Percentiles rank a stretch among this genome's conserved stretches.
phyloP scores from a whole-genome alignment of 2,888 invertebrate genomes.

The Andrena flavipes region DNA sequence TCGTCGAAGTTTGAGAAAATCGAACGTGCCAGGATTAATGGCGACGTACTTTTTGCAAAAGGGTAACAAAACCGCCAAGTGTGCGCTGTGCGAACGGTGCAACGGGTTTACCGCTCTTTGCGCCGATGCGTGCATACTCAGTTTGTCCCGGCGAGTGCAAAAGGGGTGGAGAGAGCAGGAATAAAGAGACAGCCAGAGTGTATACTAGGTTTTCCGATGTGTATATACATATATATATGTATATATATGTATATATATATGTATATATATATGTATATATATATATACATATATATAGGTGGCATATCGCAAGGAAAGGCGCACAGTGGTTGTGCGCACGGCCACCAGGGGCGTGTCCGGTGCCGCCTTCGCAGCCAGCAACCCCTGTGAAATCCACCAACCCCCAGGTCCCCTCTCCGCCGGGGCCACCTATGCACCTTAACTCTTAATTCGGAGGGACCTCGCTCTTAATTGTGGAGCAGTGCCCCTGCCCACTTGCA shows the following conservation, averaged over 20 bases:
- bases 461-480: conserved; percentile 79
- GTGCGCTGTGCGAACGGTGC: conserved; percentile 62
- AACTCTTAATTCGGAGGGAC: conserved; percentile 79
- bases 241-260: conserved; percentile 30
- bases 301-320: conserved; percentile 78
- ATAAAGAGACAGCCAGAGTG: conserved; percentile 72
- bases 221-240: conserved; percentile 76
- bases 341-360: conserved; percentile 83
- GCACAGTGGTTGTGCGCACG: conserved; percentile 82
- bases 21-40: conserved; percentile 63
- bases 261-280: conserved; percentile 73
- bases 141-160: conserved; percentile 63
- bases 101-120: conserved; percentile 62
- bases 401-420: conserved; percentile 74
- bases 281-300: conserved; percentile 53
- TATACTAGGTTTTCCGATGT: conserved; percentile 69
- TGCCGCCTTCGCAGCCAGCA: conserved; percentile 80
- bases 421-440: conserved; percentile 78
- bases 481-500: conserved; percentile 67
- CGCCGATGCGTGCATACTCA: conserved; percentile 67
- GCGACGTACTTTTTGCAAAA: conserved; percentile 53
- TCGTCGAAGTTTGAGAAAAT: conserved; percentile 50
- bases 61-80: conserved; percentile 57
- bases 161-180: conserved; percentile 70
- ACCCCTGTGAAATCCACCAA: conserved; percentile 78